Conservation (phyloP, 64 coral and sea anemone species). For the Montipora foliosa region DNA sequence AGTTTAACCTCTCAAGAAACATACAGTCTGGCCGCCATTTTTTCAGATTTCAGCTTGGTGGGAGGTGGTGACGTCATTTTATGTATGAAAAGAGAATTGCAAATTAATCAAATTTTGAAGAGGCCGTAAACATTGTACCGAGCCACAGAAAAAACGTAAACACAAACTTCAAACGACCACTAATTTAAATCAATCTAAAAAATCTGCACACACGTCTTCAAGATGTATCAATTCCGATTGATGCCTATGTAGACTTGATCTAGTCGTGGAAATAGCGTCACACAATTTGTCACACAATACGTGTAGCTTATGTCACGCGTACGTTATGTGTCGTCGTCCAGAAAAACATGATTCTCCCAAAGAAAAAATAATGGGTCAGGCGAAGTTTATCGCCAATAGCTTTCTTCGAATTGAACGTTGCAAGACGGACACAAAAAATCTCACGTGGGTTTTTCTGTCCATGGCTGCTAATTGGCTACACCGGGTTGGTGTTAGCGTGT, state of each 20-base stretch:
- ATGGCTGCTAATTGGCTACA: no score
- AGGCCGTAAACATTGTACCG: neutral
- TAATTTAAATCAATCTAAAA: neutral
- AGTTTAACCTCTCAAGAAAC: neutral
- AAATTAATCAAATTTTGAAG: conserved; percentile 45
- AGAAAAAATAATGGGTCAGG: no score
- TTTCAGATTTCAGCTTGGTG: conserved; percentile 7
- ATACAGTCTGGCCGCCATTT: conserved; percentile 43
- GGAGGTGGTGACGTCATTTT: conserved; percentile 30
- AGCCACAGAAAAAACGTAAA: neutral
- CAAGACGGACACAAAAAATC: no score
- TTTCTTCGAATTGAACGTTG: no score
- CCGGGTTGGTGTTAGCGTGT: no score
- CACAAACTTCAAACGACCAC: neutral
- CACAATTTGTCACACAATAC: neutral
- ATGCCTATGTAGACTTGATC: no score
- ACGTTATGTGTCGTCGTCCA: neutral
- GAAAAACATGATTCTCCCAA: no score
- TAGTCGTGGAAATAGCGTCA: neutral
- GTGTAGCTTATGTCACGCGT: neutral
- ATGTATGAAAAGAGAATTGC: conserved; percentile 32
- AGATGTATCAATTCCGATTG: neutral
- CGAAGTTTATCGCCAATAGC: no score
- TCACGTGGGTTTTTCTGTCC: no score
- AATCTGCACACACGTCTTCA: neutral